These are phyloP conservation scores for Poicephalus meyeri DNA, from an alignment of 2,113 vertebrate species.

Conservation along the genomic window DNA sequence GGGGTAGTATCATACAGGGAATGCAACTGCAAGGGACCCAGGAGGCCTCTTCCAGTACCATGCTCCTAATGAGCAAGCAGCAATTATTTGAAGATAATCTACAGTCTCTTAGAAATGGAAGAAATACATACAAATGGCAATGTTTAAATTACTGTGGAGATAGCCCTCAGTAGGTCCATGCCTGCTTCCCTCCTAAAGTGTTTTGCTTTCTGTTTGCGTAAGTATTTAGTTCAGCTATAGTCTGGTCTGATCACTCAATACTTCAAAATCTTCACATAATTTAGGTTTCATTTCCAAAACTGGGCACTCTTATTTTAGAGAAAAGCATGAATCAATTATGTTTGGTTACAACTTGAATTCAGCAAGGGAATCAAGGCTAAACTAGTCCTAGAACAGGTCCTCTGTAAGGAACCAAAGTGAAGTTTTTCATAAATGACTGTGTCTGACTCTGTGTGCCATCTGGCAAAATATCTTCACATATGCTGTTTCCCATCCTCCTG, in stretches of 20 bases:
- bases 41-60: background rate
- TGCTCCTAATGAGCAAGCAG: background rate
- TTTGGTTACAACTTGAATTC: background rate
- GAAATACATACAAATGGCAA: background rate
- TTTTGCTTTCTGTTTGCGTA: background rate
- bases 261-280: background rate
- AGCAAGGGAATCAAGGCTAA: background rate
- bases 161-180: background rate
- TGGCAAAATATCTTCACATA: slow-evolving; percentile 30
- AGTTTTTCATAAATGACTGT: slow-evolving; percentile 12
- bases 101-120: background rate
- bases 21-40: background rate
- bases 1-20: background rate
- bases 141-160: slow-evolving; percentile 1
- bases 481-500: slow-evolving; percentile 30
- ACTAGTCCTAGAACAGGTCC: background rate
- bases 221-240: background rate
- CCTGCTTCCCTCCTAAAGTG: background rate
- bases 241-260: background rate
- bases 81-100: background rate
- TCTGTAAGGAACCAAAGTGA: background rate
- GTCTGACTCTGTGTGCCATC: slow-evolving; percentile 28
- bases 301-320: background rate
- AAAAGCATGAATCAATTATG: background rate
- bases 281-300: background rate